phyloP scores from a whole-genome alignment of 2,113 vertebrate genomes.

The Onychostoma macrolepis region DNA sequence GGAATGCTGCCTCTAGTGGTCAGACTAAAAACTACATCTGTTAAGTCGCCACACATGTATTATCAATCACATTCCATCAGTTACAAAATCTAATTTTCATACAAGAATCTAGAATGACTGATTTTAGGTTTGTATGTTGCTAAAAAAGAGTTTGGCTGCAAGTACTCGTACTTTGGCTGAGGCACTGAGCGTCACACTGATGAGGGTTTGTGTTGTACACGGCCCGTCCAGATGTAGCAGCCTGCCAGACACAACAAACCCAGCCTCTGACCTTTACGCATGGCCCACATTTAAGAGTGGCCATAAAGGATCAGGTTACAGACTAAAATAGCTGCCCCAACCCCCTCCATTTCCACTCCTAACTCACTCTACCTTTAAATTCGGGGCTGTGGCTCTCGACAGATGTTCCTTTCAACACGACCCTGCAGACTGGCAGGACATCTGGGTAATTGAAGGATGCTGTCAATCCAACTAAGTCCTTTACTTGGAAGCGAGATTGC shows the following conservation, averaged over 20 bases:
- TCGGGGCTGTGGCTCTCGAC: constrained; percentile 38
- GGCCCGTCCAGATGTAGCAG: constrained; percentile 70
- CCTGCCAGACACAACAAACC: constrained; percentile 66
- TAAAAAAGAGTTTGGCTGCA: neutral
- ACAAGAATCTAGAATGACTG: neutral
- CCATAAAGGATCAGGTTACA: constrained; percentile 67
- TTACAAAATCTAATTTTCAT: neutral
- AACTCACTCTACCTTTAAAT: constrained; percentile 44
- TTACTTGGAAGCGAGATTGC: constrained; percentile 34
- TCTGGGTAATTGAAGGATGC: constrained; percentile 27
- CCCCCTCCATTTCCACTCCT: constrained; percentile 48
- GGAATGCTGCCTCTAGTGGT: constrained; percentile 55
- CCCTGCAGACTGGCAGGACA: constrained; percentile 37
- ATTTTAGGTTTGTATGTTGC: neutral
- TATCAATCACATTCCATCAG: neutral
- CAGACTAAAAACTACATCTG: neutral
- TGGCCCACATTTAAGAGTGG: constrained; percentile 69
- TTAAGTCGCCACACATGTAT: neutral
- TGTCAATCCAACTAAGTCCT: constrained; percentile 39
- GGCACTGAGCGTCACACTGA: constrained; percentile 53
- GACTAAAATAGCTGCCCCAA: constrained; percentile 67
- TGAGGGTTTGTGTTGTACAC: constrained; percentile 61
- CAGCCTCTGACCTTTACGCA: constrained; percentile 70
- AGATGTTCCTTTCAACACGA: constrained; percentile 47
- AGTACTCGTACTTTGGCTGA: too few relatives aligned